Conservation (phyloP, 2,888 invertebrate species). For the Anoplius nigerrimus region DNA sequence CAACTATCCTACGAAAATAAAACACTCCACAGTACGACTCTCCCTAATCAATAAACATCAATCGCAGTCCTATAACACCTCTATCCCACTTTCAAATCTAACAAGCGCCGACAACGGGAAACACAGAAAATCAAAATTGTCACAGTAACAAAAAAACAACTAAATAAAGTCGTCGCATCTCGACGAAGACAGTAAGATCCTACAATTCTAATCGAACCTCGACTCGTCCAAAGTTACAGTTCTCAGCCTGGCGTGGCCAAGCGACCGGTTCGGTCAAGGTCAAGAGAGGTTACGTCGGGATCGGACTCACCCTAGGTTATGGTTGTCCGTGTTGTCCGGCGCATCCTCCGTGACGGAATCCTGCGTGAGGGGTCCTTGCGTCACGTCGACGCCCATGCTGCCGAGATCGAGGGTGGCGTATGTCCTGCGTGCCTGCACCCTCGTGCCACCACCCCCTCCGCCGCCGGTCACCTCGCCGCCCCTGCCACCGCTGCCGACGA, state of each 20-base stretch:
- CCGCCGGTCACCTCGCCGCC: constrained; percentile 76
- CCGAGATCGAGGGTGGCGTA: constrained; percentile 83
- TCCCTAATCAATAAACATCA: too few relatives aligned
- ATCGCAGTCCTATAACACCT: too few relatives aligned
- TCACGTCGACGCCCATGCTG: constrained; percentile 84
- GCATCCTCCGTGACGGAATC: constrained; percentile 74
- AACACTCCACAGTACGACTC: too few relatives aligned
- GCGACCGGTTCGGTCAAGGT: not conserved
- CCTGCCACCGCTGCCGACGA: constrained; percentile 75
- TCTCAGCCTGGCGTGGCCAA: not conserved
- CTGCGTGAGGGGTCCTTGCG: constrained; percentile 78
- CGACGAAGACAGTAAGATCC: too few relatives aligned
- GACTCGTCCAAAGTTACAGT: too few relatives aligned
- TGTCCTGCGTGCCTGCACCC: constrained; percentile 77
- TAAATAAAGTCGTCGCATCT: too few relatives aligned
- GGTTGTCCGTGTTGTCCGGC: constrained; percentile 74
- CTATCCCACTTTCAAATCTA: too few relatives aligned
- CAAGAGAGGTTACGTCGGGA: constrained; percentile 5
- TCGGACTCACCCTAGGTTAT: constrained; percentile 76
- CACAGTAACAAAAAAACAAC: too few relatives aligned
- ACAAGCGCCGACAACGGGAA: too few relatives aligned
- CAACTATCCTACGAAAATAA: too few relatives aligned
- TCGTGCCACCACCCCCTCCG: constrained; percentile 74
- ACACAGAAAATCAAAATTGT: too few relatives aligned
- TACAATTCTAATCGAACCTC: too few relatives aligned